phyloP scores from a whole-genome alignment of 2,113 vertebrate species.

The Hemicordylus capensis region DNA sequence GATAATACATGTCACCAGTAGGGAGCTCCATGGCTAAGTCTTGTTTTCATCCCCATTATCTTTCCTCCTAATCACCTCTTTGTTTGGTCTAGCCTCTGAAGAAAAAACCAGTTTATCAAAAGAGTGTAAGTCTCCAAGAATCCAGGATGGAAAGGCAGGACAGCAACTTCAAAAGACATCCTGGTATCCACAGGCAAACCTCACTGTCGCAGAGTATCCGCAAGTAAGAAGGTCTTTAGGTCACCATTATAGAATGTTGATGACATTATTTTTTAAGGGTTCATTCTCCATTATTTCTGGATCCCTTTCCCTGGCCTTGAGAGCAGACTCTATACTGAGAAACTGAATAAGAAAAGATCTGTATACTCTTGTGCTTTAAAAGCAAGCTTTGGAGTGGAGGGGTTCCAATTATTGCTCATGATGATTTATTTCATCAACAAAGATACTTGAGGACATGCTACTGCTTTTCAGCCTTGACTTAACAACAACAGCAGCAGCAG shows the following conservation, averaged over 20 bases:
- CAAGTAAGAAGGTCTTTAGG: conserved; percentile 76
- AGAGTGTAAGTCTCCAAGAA: conserved; percentile 82
- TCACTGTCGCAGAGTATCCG: conserved; percentile 94
- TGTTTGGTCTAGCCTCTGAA: conserved; percentile 73
- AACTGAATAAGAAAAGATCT: not conserved
- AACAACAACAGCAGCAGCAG: not conserved
- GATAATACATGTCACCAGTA: too few species aligned
- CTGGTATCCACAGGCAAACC: conserved; percentile 81
- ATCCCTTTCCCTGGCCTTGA: not conserved
- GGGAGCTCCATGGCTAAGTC: not conserved
- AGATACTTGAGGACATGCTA: not conserved
- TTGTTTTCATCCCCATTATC: not conserved
- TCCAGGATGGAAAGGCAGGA: conserved; percentile 59
- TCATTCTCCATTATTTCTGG: too few species aligned
- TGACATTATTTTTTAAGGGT: too few species aligned
- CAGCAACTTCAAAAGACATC: conserved; percentile 63
- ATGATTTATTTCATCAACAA: not conserved
- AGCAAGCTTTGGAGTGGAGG: not conserved
- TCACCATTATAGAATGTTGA: not conserved
- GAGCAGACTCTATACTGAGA: not conserved
- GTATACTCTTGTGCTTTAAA: not conserved
- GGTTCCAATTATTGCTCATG: not conserved
- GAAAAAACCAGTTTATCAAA: conserved; percentile 77
- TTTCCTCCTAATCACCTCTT: not conserved
- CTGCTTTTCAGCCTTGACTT: not conserved